Evolutionary conservation across 2,888 invertebrate genomes (phyloP), one percentile per base, ranked within the genome.

Genomic region (Eristalis pertinax): DNA sequence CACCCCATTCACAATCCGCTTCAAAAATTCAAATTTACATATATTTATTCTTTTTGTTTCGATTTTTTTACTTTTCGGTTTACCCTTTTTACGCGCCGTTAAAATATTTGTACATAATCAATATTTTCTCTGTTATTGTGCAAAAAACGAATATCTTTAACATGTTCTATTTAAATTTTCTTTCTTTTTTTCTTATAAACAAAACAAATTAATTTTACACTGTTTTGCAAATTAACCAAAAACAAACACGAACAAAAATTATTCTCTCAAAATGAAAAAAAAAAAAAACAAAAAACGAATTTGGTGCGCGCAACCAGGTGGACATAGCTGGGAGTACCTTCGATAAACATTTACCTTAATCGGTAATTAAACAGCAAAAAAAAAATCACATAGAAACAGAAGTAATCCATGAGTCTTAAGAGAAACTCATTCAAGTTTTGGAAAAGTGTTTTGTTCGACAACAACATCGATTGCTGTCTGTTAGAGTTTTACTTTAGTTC

Each of bases 281-380:
- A 32, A 32, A 10, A 32, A 1, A 5, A 32, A 32, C 1, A 26
- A 1, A 74, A 58, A 38, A 56, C 62, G 67, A 63, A 74, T 77
- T 38, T 69, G 76, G 58, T 87, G 76, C 63, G 79, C 80, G 90
- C 91, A 41, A 91, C 89, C 91, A 93, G 93, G 91, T 93, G 92
- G 92, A 92, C 92, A 89, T 93, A 92, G 92, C 91, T 90, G 91
- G 90, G 89, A 89, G 89, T 89, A 88, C 85, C 89, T 89, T 89
- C 89, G 84, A 89, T 90, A 88, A 84, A 89, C 89, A 86, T 89
- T 89, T 89, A 89, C 89, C 89, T 89, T 89, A 86, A 89, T 89
- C 89, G 90, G 90, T 90, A 89, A 90, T 89, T 90, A 77, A 64
- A 84, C 69, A 13, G n/a, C n/a, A n/a, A n/a, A n/a, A n/a, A n/a